Evolutionary conservation across 1,140 invertebrate species (phyloP), one percentile per base, ranked within the genome.

Genomic region (Calephelis virginiensis): DNA sequence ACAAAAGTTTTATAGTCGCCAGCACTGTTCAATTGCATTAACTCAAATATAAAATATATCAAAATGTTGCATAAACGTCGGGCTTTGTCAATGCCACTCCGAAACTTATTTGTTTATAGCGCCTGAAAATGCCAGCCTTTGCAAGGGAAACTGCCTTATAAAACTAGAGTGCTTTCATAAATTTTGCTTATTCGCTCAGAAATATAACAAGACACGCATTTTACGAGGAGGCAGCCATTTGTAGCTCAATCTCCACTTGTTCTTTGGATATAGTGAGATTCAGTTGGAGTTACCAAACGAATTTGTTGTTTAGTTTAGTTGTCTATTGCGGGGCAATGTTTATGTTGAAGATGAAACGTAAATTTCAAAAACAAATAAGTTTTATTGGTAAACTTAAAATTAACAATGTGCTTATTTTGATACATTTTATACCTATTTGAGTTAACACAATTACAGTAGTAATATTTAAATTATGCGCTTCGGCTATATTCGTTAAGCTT

Each of bases 221-320:
- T 89, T 88, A 86, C 81, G 83, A 82, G 68, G 71, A 74, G 78
- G 68, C 67, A 74, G 76, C 77, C 76, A 77, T 83, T 86, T 77
- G 68, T 71, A 78, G 76, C 76, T 83, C 87, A 90, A 90, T 90
- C 85, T 88, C 70, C 78, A 81, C 80, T 83, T 83, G 85, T 85
- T 82, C 78, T 80, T 72, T 70, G 80, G 78, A 80, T 85, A 86
- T 86, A 78, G 76, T 83, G 84, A 80, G 81, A 86, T 88, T 83
- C 75, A 79, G 81, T 72, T 86, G 85, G 83, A 86, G 84, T 86
- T 82, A 89, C 84, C 61, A 73, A 56, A 72, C 77, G 82, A 86
- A 86, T 84, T 89, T 83, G 82, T 70, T 78, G 78, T 75, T 83
- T 75, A 5, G 8, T 53, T 53, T 53, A 53, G 49, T 53, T 56